These are phyloP conservation scores for Cichladusa arquata DNA, from an alignment of 2,113 vertebrate species.

Conservation along the genomic window DNA sequence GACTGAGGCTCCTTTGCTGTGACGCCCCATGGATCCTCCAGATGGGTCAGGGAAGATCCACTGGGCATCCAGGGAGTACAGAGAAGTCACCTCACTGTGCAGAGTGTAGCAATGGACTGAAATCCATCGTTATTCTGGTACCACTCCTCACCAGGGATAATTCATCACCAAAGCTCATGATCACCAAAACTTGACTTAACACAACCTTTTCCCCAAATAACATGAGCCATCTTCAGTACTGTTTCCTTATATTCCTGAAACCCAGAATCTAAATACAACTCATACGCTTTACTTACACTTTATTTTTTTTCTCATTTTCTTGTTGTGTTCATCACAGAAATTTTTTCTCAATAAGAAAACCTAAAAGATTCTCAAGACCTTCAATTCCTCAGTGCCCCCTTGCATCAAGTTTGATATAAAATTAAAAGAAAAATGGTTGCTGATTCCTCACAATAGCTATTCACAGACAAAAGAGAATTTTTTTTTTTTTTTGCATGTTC, in stretches of 20 bases:
- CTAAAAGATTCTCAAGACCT: background rate
- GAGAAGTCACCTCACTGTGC: background rate
- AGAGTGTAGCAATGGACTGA: background rate
- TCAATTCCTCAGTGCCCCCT: background rate
- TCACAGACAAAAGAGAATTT: background rate
- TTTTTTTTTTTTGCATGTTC: background rate
- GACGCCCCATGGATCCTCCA: background rate
- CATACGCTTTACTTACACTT: background rate
- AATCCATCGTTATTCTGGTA: background rate
- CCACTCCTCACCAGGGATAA: background rate
- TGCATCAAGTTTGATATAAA: background rate
- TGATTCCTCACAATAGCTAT: background rate
- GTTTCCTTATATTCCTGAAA: background rate
- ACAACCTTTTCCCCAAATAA: background rate
- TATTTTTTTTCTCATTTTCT: background rate
- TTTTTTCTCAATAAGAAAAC: background rate
- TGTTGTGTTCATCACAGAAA: background rate
- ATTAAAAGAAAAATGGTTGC: background rate
- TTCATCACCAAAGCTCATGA: background rate
- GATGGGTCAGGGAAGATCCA: background rate
- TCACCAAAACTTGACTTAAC: background rate
- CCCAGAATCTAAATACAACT: background rate
- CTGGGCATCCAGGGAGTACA: background rate
- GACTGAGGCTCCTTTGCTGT: background rate
- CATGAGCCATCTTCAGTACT: accelerated